A percentile compares a stretch with the other conserved stretches of the same genome.
Evolutionary conservation across 2,888 invertebrate genomes (phyloP).

Genomic region (Rutpela maculata): DNA sequence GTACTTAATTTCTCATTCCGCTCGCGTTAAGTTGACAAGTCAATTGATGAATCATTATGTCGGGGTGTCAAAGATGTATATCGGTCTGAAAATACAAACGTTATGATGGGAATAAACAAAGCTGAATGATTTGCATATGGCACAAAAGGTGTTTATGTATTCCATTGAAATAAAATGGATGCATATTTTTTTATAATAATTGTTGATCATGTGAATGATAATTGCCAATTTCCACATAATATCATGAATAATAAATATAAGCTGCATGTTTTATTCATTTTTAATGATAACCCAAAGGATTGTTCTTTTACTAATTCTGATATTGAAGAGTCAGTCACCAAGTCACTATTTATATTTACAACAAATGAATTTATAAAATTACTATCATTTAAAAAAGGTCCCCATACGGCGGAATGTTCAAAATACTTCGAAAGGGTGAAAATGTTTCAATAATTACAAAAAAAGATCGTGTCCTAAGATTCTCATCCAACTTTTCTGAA

Average conservation of each 20-base stretch:
- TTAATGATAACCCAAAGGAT: background rate
- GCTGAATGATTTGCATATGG: conserved; percentile 44
- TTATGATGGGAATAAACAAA: conserved; percentile 58
- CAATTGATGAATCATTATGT: conserved; percentile 63
- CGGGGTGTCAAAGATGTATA: conserved; percentile 62
- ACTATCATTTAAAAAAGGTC: too few relatives aligned
- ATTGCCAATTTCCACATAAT: conserved; percentile 39
- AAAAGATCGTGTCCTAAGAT: too few relatives aligned
- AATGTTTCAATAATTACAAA: too few relatives aligned
- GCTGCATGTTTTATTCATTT: conserved; percentile 14
- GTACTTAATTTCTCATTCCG: conserved; percentile 49
- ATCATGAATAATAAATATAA: background rate
- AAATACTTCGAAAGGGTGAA: too few relatives aligned
- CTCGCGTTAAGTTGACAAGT: conserved; percentile 55
- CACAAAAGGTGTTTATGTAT: conserved; percentile 52
- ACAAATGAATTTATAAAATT: too few relatives aligned
- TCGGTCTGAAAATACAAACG: conserved; percentile 56
- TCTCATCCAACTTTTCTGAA: too few relatives aligned
- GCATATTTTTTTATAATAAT: conserved; percentile 40
- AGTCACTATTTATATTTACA: background rate
- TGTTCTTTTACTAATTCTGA: background rate
- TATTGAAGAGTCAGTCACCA: background rate
- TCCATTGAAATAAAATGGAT: conserved; percentile 46
- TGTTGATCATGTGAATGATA: conserved; percentile 32
- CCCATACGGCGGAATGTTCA: too few relatives aligned